A percentile compares a stretch with the other conserved stretches of the same genome.
Conservation (phyloP, 2,113 vertebrate genomes). For the Plecotus auritus region DNA sequence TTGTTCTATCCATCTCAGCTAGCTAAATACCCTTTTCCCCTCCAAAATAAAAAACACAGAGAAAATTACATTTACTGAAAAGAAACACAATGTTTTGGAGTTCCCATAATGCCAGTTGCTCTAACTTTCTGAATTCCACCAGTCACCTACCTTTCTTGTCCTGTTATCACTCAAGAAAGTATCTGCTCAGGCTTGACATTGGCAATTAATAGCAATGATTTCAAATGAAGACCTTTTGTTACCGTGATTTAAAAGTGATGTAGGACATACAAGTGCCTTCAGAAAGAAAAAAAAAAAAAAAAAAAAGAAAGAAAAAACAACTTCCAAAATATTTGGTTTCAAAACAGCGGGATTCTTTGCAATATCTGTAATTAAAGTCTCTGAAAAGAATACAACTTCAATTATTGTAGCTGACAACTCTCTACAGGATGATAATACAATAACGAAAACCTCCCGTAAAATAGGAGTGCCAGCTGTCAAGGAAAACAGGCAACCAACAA, state of each 20-base stretch:
- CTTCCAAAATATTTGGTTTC: background rate
- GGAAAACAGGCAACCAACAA: background rate
- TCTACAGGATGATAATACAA: background rate
- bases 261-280: background rate
- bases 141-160: background rate
- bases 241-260: background rate
- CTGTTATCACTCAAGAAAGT: background rate
- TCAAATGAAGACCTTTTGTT: background rate
- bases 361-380: conserved; percentile 29
- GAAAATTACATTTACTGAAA: background rate
- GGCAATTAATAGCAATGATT: conserved; percentile 47
- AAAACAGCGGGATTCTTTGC: background rate
- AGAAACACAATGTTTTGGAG: background rate
- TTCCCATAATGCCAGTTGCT: background rate
- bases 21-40: background rate
- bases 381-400: background rate
- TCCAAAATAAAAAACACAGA: background rate
- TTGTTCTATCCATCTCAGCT: background rate
- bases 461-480: background rate
- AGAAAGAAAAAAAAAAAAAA: background rate
- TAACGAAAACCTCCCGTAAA: background rate
- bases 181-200: background rate
- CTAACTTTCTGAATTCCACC: background rate
- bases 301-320: background rate
- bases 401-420: background rate